Percentiles rank a stretch among this genome's conserved stretches.
phyloP scores from a whole-genome alignment of 2,888 invertebrate genomes.

The Torymus tubicola region DNA sequence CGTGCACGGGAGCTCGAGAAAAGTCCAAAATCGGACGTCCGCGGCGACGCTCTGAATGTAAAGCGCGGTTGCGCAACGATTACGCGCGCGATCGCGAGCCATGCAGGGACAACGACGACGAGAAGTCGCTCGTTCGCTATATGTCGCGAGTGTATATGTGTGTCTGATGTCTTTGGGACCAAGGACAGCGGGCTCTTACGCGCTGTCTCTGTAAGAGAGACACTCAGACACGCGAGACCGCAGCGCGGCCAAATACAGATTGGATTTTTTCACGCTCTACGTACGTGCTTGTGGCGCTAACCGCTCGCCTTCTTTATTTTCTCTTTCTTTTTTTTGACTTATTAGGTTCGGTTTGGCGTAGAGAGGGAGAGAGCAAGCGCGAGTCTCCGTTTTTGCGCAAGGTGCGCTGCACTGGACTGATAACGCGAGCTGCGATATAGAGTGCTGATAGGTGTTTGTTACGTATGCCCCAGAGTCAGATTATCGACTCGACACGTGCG shows the following conservation, averaged over 20 bases:
- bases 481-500: too few species aligned
- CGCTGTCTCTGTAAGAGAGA: slow-evolving; percentile 47
- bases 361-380: too few species aligned
- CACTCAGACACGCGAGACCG: not conserved
- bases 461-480: too few species aligned
- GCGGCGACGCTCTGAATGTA: slow-evolving; percentile 9
- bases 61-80: slow-evolving; percentile 37
- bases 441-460: too few species aligned
- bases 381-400: too few species aligned
- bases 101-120: slow-evolving; percentile 59
- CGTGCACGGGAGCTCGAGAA: not conserved
- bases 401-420: too few species aligned
- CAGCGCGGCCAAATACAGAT: slow-evolving; percentile 53
- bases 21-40: slow-evolving; percentile 50
- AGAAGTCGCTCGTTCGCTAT: slow-evolving; percentile 57
- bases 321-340: too few species aligned
- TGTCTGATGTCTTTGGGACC: slow-evolving; percentile 61
- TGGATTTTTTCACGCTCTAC: not conserved
- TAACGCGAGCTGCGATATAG: too few species aligned
- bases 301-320: too few species aligned
- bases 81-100: slow-evolving; percentile 55
- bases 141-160: slow-evolving; percentile 18
- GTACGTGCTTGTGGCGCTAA: too few species aligned
- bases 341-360: too few species aligned
- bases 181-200: slow-evolving; percentile 50